Evolutionary conservation across 2,888 invertebrate genomes (phyloP).

Genomic region (Lithosia quadra): DNA sequence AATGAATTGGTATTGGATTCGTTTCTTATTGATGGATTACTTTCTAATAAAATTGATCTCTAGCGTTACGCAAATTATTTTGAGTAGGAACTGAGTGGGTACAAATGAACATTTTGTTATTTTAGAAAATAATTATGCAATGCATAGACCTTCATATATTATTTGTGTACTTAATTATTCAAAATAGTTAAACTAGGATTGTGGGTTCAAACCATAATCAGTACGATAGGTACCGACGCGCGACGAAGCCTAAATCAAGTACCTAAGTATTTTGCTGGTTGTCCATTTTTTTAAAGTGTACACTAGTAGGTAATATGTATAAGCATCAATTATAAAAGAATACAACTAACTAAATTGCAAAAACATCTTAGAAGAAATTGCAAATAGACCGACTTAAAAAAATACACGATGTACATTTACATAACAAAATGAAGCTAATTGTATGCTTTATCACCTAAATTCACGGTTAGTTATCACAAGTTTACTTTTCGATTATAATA

Average conservation of each 20-base stretch:
- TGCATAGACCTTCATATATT: not conserved
- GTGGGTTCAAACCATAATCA: not conserved
- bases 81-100: not conserved
- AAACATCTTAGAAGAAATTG: not conserved
- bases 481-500: constrained; percentile 60
- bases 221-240: not conserved
- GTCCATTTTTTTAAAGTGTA: not conserved
- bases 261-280: not conserved
- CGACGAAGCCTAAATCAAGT: not conserved
- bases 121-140: not conserved
- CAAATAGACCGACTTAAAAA: not conserved
- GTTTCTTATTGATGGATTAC: not conserved
- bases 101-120: not conserved
- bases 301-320: too few species aligned
- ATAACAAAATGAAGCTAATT: constrained; percentile 15
- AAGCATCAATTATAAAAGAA: not conserved
- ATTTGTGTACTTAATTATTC: not conserved
- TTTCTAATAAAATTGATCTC: not conserved
- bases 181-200: not conserved
- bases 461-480: constrained; percentile 38
- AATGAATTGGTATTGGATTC: constrained; percentile 22
- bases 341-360: not conserved
- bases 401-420: not conserved
- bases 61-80: not conserved
- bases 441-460: constrained; percentile 27